These are phyloP conservation scores for Ferrisia virgata DNA, from an alignment of 2,888 invertebrate genomes.

Conservation along the genomic window DNA sequence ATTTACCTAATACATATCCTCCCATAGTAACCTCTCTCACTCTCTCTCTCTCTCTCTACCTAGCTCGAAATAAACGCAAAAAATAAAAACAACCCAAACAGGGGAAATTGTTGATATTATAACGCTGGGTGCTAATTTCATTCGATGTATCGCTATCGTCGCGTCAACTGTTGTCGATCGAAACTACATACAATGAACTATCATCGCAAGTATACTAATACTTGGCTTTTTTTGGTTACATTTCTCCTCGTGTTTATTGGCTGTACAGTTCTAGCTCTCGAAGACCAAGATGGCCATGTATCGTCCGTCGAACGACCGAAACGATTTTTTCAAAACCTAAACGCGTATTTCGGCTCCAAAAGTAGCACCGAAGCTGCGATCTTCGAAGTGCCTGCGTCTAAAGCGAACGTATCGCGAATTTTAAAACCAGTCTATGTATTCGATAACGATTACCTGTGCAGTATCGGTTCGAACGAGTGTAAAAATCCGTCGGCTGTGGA, in stretches of 20 bases:
- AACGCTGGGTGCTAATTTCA: background rate
- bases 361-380: background rate
- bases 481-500: background rate
- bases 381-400: background rate
- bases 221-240: no score
- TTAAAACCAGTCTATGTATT: background rate
- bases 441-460: background rate
- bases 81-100: background rate
- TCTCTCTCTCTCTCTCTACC: no score
- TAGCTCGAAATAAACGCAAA: background rate
- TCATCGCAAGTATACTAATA: no score
- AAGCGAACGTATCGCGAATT: background rate
- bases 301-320: background rate
- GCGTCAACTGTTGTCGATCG: no score
- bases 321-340: constrained; percentile 27
- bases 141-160: background rate
- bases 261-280: no score
- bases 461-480: background rate
- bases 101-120: background rate
- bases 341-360: constrained; percentile 23
- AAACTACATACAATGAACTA: no score
- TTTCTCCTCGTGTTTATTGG: no score
- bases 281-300: background rate
- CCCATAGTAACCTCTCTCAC: no score
- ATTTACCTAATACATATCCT: no score